Percentiles rank a stretch among this genome's conserved stretches.
Evolutionary conservation across 2,113 vertebrate species (phyloP).

Genomic region (Euleptes europaea): DNA sequence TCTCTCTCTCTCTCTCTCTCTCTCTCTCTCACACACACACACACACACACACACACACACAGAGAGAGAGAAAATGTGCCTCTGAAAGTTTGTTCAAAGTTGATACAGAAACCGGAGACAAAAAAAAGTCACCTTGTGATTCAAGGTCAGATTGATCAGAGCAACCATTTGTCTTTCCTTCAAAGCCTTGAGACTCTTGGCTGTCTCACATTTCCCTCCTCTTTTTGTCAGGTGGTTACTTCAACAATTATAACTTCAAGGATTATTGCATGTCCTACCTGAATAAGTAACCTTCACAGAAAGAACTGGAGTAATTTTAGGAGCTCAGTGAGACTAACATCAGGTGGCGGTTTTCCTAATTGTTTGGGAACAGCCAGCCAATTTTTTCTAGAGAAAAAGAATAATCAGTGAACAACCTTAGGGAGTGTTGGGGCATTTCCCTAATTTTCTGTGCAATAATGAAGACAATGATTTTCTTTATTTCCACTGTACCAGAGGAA

Average conservation of each 20-base stretch:
- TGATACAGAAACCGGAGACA: not conserved
- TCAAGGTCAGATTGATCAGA: conserved; percentile 29
- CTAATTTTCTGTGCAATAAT: too few relatives aligned
- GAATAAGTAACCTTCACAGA: conserved; percentile 16
- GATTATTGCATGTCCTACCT: not conserved
- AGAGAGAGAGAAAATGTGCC: conserved; percentile 2
- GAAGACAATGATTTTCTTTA: too few relatives aligned
- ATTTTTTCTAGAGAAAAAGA: not conserved
- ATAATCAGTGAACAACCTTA: not conserved
- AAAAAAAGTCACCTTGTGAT: not conserved
- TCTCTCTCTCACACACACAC: not conserved
- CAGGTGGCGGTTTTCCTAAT: not conserved
- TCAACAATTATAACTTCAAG: not conserved
- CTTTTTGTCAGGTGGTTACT: not conserved
- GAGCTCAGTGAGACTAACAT: not conserved
- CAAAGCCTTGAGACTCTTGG: not conserved
- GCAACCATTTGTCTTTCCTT: not conserved
- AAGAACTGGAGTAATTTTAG: not conserved
- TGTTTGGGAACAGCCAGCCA: not conserved
- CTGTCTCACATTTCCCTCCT: not conserved
- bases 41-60: not conserved
- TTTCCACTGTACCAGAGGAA: too few relatives aligned
- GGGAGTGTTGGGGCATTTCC: not conserved
- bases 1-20: too few relatives aligned
- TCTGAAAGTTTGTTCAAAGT: conserved; percentile 7